phyloP scores from a whole-genome alignment of 2,797 vertebrate species.

The Poeciliopsis paucimaculata region DNA sequence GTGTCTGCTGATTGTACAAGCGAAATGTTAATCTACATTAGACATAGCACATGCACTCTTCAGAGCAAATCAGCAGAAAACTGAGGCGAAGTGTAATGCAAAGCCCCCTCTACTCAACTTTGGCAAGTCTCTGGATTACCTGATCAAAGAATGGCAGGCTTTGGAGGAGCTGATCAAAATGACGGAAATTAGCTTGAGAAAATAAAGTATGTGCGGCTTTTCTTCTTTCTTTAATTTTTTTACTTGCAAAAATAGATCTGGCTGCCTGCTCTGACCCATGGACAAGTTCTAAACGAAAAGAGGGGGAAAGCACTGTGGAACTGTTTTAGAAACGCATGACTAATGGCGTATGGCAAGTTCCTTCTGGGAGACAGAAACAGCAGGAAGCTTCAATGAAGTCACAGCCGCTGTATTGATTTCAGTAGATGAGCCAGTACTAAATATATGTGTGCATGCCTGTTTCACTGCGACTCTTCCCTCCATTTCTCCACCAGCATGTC shows the following conservation, averaged over 20 bases:
- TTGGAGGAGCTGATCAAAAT: slow-evolving; percentile 72
- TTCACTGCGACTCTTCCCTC: slow-evolving; percentile 24
- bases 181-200: slow-evolving; percentile 68
- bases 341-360: slow-evolving; percentile 67
- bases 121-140: slow-evolving; percentile 73
- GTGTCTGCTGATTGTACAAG: slow-evolving; percentile 71
- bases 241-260: slow-evolving; percentile 54
- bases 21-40: slow-evolving; percentile 79
- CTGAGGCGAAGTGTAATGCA: slow-evolving; percentile 58
- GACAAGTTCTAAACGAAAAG: slow-evolving; percentile 58
- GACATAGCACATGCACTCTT: slow-evolving; percentile 74
- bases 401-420: slow-evolving; percentile 51
- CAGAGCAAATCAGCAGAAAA: slow-evolving; percentile 76
- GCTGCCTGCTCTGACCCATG: slow-evolving; percentile 55
- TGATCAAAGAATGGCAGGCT: slow-evolving; percentile 76
- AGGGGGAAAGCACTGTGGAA: slow-evolving; percentile 34
- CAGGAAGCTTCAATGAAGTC: slow-evolving; percentile 64
- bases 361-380: slow-evolving; percentile 68
- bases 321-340: slow-evolving; percentile 66
- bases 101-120: slow-evolving; percentile 55
- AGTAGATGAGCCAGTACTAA: slow-evolving; percentile 21
- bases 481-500: slow-evolving; percentile 14
- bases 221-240: slow-evolving; percentile 51
- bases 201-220: slow-evolving; percentile 67
- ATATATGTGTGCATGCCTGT: slow-evolving; percentile 23